Conservation (phyloP, 2,888 invertebrate species). For the Icerya purchasi region DNA sequence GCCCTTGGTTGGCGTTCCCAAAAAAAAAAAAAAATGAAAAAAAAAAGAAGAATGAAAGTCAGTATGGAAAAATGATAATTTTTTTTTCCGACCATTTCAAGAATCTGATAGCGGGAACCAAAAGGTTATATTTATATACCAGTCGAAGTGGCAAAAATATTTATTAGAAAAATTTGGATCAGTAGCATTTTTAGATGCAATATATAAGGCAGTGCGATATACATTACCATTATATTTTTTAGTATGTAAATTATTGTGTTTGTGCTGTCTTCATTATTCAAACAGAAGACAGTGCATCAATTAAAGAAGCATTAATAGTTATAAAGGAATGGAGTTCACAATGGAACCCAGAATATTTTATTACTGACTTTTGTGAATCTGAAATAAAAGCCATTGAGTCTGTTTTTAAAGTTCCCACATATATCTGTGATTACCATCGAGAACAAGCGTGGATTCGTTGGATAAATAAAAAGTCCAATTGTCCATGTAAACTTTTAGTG, state of each 20-base stretch:
- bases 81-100: neutral
- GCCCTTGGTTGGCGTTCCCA: no score
- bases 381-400: neutral
- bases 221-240: no score
- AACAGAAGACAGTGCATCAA: neutral
- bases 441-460: neutral
- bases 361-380: neutral
- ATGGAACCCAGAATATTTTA: neutral
- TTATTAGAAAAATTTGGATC: neutral
- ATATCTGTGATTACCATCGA: neutral
- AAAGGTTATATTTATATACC: neutral
- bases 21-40: no score
- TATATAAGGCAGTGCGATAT: no score
- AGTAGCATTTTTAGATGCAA: neutral
- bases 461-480: neutral
- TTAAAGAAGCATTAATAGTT: neutral
- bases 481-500: neutral
- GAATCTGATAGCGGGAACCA: neutral
- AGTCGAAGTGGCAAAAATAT: neutral
- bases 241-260: no score
- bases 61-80: neutral
- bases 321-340: neutral
- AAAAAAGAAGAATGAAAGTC: no score
- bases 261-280: neutral
- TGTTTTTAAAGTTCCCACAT: neutral